Evolutionary conservation across 2,113 vertebrate species (phyloP), one percentile per base, ranked within the genome.

Genomic region (Etia nguti): DNA sequence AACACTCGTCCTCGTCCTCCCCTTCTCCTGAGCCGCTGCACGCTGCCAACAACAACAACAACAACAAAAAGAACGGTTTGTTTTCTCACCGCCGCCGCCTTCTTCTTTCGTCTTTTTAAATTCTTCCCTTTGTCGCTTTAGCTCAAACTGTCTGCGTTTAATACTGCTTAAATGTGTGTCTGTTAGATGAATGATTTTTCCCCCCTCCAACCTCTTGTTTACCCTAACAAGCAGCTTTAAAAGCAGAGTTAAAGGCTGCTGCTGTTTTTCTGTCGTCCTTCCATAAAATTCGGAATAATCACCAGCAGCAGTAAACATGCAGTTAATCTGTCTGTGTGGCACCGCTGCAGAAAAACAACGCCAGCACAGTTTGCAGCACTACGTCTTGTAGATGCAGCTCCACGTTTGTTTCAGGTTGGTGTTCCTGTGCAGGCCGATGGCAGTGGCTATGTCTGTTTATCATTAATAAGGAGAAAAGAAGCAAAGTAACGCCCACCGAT

Each of bases 1-100:
- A 98, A 92, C 98, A 97, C 94, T 97, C 98, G 82, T 97, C 98
- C 94, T 98, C 97, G 10, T 97, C 98, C 82, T 94, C 93, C 34
- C 93, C 94, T 1, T 95, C 95, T n/a, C 94, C 95, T 1, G 98
- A 98, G 46, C 97, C 95, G 89, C 97, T 98, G 91, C 97, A 98
- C 90, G 96, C 96, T 92, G 54, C 85, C 87, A 96, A 98, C 96
- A 98, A 97, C 92, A 90, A 82, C 59, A 88, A 38, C 96, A 98
- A 97, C 92, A 90, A 83, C 68, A 89, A 50, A 62, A 90, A 73
- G 22, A 92, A 84, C 24, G 86, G 90, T 88, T 5, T 26, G 6
- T 62, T 41, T 31, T 41, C 26, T 46, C 5, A 24, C 79, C 2
- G 15, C 6, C 9, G 20, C 29, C 26, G 10, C n/a, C 10, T 62